Evolutionary conservation across 2,113 vertebrate genomes (phyloP).

Genomic region (Peucedramus taeniatus): DNA sequence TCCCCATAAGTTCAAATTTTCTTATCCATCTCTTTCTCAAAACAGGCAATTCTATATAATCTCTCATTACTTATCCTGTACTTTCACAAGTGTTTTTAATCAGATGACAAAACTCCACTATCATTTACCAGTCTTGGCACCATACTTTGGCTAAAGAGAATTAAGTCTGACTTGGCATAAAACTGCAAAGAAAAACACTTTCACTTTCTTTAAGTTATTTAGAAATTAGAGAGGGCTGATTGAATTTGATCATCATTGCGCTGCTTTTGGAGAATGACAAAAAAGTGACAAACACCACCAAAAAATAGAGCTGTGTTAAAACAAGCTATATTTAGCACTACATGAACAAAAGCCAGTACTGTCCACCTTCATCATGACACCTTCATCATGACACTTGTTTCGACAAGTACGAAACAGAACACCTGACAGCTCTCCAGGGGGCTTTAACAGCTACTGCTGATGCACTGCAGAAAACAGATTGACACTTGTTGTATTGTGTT

Average conservation of each 20-base stretch:
- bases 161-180: neutral
- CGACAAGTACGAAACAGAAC: neutral
- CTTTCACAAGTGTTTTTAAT: neutral
- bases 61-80: neutral
- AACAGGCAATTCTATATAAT: neutral
- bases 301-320: neutral
- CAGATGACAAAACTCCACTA: neutral
- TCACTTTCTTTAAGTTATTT: neutral
- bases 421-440: neutral
- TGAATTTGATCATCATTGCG: neutral
- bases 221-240: neutral
- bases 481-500: too few species aligned
- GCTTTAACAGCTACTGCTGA: neutral
- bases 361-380: neutral
- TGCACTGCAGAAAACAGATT: neutral
- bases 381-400: neutral
- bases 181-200: neutral
- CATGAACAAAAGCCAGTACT: neutral
- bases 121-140: neutral
- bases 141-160: neutral
- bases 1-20: neutral
- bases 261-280: neutral
- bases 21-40: neutral
- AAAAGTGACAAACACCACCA: accelerated
- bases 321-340: neutral